Evolutionary conservation across 1,140 invertebrate genomes (phyloP).

Genomic region (Adoxophyes honmai): DNA sequence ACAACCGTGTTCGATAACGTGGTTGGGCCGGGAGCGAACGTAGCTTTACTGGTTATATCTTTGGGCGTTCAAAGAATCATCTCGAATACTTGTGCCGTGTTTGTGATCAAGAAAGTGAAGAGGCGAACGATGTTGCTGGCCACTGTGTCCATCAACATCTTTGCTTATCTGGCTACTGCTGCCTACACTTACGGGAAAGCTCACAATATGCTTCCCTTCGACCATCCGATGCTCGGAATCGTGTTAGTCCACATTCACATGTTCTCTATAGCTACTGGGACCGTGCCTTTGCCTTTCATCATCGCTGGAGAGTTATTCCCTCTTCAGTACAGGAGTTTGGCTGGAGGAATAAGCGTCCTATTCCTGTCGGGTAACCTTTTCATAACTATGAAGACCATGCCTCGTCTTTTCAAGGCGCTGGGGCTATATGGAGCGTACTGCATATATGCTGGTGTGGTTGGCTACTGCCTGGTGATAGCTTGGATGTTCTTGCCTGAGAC

Average conservation of each 20-base stretch:
- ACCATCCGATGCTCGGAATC: conserved; percentile 24
- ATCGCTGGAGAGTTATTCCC: conserved; percentile 38
- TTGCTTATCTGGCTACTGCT: conserved; percentile 19
- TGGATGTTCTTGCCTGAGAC: conserved; percentile 35
- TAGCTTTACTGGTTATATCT: conserved; percentile 26
- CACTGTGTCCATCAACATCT: conserved; percentile 23
- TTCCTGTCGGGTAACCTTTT: conserved; percentile 31
- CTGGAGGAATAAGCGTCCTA: conserved; percentile 29
- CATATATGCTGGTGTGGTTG: conserved; percentile 23
- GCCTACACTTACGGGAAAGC: conserved; percentile 26
- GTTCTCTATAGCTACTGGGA: conserved; percentile 31
- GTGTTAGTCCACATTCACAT: conserved; percentile 28
- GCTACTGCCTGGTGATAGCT: conserved; percentile 23
- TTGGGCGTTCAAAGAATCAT: conserved; percentile 29
- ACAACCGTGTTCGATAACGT: conserved; percentile 26
- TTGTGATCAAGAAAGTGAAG: conserved; percentile 31
- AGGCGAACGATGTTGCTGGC: conserved; percentile 26
- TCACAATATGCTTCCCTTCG: conserved; percentile 20
- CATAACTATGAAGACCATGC: conserved; percentile 28
- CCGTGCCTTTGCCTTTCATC: conserved; percentile 28
- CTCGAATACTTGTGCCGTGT: conserved; percentile 27
- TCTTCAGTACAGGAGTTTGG: conserved; percentile 30
- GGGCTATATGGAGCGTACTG: conserved; percentile 28
- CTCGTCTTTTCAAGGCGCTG: conserved; percentile 21
- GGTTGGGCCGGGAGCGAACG: conserved; percentile 18